A percentile compares a stretch with the other conserved stretches of the same genome.
Conservation (phyloP, 1,140 invertebrate species). For the Zaprionus taronus region DNA sequence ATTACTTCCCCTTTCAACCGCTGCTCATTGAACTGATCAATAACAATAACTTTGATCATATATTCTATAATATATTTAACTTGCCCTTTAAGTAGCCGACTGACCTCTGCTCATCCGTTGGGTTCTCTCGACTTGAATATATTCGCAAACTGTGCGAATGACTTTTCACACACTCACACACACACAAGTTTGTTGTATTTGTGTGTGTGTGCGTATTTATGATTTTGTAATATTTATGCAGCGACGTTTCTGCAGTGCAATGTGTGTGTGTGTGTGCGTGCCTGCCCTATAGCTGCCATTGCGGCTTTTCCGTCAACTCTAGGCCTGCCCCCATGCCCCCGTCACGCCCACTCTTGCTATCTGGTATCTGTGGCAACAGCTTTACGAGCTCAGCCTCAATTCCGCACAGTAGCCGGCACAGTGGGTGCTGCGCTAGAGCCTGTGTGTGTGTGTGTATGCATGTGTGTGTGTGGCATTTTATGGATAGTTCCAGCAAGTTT, state of each 20-base stretch:
- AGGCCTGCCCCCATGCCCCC: background rate
- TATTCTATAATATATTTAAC: no score
- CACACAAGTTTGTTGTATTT: constrained; percentile 7
- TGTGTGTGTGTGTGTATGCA: constrained; percentile 1
- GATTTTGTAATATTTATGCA: constrained; percentile 74
- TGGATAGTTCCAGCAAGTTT: constrained; percentile 79
- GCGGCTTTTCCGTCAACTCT: constrained; percentile 42
- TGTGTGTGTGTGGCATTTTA: constrained; percentile 54
- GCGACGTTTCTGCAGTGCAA: constrained; percentile 40
- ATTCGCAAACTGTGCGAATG: constrained; percentile 1
- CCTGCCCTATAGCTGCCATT: constrained; percentile 34
- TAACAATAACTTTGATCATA: no score
- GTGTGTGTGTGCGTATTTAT: constrained; percentile 58
- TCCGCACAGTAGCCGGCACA: constrained; percentile 37
- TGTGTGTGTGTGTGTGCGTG: constrained; percentile 21
- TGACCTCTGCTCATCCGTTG: background rate
- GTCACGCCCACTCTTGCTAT: constrained; percentile 21
- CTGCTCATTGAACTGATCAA: background rate
- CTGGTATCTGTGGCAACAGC: constrained; percentile 56
- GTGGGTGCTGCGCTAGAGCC: constrained; percentile 24
- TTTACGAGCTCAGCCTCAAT: constrained; percentile 66
- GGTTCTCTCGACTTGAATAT: background rate
- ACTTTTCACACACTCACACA: constrained; percentile 15
- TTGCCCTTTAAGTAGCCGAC: no score
- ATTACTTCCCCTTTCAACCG: no score